Evolutionary conservation across 2,113 vertebrate species (phyloP), one percentile per base, ranked within the genome.

Genomic region (Seriola dumerili): DNA sequence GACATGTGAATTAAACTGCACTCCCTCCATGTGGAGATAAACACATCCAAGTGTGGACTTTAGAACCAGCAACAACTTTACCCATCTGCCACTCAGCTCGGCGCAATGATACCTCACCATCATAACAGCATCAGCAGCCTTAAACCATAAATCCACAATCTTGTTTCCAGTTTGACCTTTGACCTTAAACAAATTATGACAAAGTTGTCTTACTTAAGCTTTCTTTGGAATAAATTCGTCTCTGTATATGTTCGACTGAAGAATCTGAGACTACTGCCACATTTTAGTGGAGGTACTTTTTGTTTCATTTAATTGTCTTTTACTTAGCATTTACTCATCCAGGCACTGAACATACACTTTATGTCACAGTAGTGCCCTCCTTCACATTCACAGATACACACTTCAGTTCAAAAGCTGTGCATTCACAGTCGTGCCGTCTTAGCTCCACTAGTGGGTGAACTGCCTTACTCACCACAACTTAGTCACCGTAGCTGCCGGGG

Each of bases 1-100:
- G 90, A 88, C 25, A 88, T 72, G 88, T 82, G 87, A 94, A 93
- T 94, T 90, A 94, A 93, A 91, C 87, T 76, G 54, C 76, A 17
- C 83, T 86, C 71, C 73, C 82, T 83, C 62, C 21, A 57, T 80
- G 84, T 61, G 54, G 72, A 84, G 89, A 91, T 91, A 86, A 93
- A 89, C 85, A 83, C 87, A 75, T 80, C 65, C 65, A 69, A 69
- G 77, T 84, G n/a, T 71, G 69, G 70, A 92, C 88, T 85, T 92
- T 89, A 85, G 85, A 88, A 86, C 81, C 57, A 66, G 25, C 66
- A 72, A 69, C 84, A 86, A 68, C 86, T 81, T 87, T 69, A 75
- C 80, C 90, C 92, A 91, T 92, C 93, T 93, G 93, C 82, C 88
- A 80, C 82, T 82, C 86, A 87, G 78, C 75, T 85, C 72, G 63